Percentiles rank a stretch among this genome's conserved stretches.
Conservation (phyloP, 2,888 invertebrate genomes). For the Tiliacea citrago region DNA sequence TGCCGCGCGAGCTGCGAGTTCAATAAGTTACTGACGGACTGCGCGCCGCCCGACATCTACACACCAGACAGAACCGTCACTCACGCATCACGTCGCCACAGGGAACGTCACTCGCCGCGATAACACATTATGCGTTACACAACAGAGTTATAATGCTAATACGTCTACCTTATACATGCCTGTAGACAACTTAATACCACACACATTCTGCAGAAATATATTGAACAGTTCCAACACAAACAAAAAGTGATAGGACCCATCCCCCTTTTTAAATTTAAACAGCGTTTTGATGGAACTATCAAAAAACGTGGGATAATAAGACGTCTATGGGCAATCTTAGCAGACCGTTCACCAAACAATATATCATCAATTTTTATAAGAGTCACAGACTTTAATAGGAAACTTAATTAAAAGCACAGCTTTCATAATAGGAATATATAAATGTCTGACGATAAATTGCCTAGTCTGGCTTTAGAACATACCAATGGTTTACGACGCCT, state of each 20-base stretch:
- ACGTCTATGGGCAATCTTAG: conserved; percentile 11
- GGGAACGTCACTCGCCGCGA: conserved; percentile 13
- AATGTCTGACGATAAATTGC: conserved; percentile 22
- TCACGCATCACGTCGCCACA: conserved; percentile 36
- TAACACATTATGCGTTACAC: conserved; percentile 33
- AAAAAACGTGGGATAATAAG: background rate
- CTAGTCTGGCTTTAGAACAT: conserved; percentile 20
- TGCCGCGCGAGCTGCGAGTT: conserved; percentile 91
- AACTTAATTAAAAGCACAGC: background rate
- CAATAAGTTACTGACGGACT: conserved; percentile 87
- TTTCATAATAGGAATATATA: background rate
- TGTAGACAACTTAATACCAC: conserved; percentile 6
- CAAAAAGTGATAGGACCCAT: too few relatives aligned
- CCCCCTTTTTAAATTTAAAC: background rate
- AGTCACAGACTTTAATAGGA: background rate
- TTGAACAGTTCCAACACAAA: background rate
- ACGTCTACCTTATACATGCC: conserved; percentile 4
- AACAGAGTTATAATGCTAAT: conserved; percentile 18
- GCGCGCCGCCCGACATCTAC: conserved; percentile 83
- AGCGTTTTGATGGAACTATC: background rate
- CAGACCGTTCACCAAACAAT: conserved; percentile 20
- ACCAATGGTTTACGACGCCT: conserved; percentile 24
- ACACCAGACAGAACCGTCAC: conserved; percentile 76
- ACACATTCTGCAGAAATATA: conserved; percentile 1
- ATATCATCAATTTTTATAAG: conserved; percentile 6